These are phyloP conservation scores for Dasyornis broadbenti DNA, from an alignment of 2,113 vertebrate genomes.

Conservation along the genomic window DNA sequence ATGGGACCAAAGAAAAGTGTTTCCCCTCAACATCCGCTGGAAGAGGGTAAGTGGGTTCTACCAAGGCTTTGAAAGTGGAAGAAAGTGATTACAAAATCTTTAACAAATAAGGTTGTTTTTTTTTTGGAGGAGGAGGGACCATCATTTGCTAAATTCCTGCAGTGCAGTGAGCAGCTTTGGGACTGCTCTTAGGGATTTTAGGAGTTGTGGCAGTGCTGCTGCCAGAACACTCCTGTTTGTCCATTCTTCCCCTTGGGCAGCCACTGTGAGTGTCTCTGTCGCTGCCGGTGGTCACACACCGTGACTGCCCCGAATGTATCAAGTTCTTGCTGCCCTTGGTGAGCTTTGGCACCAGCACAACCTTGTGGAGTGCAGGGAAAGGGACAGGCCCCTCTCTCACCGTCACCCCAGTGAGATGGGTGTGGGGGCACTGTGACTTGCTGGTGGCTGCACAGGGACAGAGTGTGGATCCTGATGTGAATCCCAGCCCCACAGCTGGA, in stretches of 20 bases:
- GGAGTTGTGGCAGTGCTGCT: neutral
- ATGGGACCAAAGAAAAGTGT: neutral
- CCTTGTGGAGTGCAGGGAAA: fast-evolving
- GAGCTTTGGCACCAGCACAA: fast-evolving
- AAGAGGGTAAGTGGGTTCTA: neutral
- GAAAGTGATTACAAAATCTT: neutral
- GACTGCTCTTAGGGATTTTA: too few relatives aligned
- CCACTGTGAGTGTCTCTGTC: neutral
- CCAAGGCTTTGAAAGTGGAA: neutral
- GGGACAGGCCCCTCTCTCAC: neutral
- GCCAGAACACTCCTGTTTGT: fast-evolving
- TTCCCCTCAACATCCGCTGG: neutral
- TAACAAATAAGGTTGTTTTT: fast-evolving
- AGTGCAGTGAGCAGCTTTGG: fast-evolving
- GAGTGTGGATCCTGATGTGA: neutral
- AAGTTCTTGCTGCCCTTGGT: fast-evolving
- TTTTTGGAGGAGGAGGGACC: neutral
- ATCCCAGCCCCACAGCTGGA: neutral
- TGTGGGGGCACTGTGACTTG: neutral
- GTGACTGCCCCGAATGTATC: fast-evolving
- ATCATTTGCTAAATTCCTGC: fast-evolving
- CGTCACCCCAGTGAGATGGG: neutral
- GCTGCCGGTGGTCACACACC: neutral
- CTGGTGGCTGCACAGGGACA: neutral
- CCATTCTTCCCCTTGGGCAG: fast-evolving